Evolutionary conservation across 2,113 vertebrate species (phyloP).

Genomic region (Orcinus orca): DNA sequence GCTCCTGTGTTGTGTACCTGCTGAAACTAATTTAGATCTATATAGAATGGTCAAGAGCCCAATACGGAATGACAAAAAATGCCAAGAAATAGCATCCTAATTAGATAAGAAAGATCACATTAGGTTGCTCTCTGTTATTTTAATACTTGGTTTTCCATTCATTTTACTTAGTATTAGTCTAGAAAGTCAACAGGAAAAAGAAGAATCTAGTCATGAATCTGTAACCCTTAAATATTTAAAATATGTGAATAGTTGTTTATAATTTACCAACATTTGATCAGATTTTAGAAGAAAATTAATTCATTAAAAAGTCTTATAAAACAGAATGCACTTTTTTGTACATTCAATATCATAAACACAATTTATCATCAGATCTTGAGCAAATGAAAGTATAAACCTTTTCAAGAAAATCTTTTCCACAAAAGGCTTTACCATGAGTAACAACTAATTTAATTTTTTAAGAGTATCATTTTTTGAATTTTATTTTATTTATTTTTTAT

Average conservation of each 20-base stretch:
- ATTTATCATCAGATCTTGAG: constrained; percentile 35
- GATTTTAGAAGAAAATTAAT: not conserved
- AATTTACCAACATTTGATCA: not conserved
- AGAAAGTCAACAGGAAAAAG: not conserved
- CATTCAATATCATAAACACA: constrained; percentile 39
- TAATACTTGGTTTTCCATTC: not conserved
- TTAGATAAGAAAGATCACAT: not conserved
- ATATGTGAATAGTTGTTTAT: not conserved
- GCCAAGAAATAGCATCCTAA: not conserved
- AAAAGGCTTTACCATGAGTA: not conserved
- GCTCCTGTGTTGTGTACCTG: not conserved
- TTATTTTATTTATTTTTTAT: too few relatives aligned
- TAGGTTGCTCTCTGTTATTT: not conserved
- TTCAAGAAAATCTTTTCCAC: constrained; percentile 24
- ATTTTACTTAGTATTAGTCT: not conserved
- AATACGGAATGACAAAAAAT: not conserved
- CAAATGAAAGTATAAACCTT: constrained; percentile 38
- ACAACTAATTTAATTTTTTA: not conserved
- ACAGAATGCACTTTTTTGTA: not conserved
- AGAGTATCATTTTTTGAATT: not conserved
- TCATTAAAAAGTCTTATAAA: not conserved
- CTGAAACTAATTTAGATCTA: not conserved
- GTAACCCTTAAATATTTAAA: not conserved
- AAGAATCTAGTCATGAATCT: not conserved
- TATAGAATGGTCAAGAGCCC: not conserved